Evolutionary conservation across 2,797 vertebrate genomes (phyloP), one percentile per base, ranked within the genome.

Genomic region (Silurus lanzhouensis): DNA sequence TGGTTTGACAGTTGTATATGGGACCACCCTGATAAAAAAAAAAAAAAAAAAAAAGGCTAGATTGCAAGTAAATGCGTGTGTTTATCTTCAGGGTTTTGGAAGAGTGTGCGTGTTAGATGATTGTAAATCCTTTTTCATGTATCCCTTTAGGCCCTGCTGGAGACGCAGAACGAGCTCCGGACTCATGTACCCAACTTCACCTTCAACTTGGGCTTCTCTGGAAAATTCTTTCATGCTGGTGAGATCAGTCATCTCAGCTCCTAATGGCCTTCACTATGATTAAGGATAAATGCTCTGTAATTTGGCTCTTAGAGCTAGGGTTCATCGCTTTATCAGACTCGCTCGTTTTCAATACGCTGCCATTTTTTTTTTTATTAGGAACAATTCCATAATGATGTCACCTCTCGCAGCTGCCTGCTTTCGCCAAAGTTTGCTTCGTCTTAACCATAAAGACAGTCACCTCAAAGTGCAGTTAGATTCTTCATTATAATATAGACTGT

Each of bases 151-250:
- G 98, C 97, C 44, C 95, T 99, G 89, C 96, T 98, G 67, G 95
- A 98, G 92, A 98, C 96, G 0, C 98, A 99, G 93, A 97, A 94
- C 0, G 97, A 98, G 91, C 96, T 99, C 84, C 96, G 98, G 71
- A 93, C 94, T 87, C 96, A 98, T 88, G 97, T 99, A 90, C 98
- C 98, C 2, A 98, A 99, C 94, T 99, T 99, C 95, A 99, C 98
- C 92, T 99, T 99, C 95, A 99, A 99, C 95, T 95, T 99, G 93
- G 98, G 98, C 92, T 99, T 98, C 96, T 99, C 98, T 92, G 98
- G 98, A 93, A 99, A 99, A 96, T 99, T 99, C 94, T 99, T 98
- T 93, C 98, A 99, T 90, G 98, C 98, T 89, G 98, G 98, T 99
- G 93, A 92, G 95, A 80, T 67, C 78, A 64, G 55, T 22, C 76